Evolutionary conservation across 2,888 invertebrate genomes (phyloP), one percentile per base, ranked within the genome.

Genomic region (Lumbricus terrestris): DNA sequence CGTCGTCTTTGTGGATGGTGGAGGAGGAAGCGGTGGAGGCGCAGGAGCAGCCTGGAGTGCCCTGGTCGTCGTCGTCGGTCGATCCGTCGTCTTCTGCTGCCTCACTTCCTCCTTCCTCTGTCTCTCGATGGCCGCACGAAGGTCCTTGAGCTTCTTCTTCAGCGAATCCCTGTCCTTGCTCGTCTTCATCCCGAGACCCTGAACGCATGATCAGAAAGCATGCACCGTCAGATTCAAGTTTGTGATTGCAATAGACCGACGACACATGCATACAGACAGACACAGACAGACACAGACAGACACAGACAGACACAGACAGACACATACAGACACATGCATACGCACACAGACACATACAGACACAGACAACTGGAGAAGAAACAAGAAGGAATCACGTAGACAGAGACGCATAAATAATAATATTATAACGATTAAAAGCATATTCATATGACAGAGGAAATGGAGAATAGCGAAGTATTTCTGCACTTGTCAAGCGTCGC

Each of bases 151-250:
- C n/a, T 54, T 42, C 69, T 69, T 89, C 89, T 42, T 47, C 89
- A 89, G 69, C 11, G 54, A 42, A 82, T 89, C 89, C 33, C 89
- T 89, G 29, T 89, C 89, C 35, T 89, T 89, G 35, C 54, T 89
- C 69, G 54, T 37, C 89, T 89, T 89, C 69, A 89, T 89, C 69
- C 89, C 89, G n/a, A 89, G 37, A 33, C 69, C 29, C 89, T 89
- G 89, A 33, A 85, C 16, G n/a, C 34, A 85, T 1, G 8, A n/a
- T 13, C n/a, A 69, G n/a, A 69, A 0, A 69, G 29, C 4, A 0
- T 0, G 69, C n/a, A n/a, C 69, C n/a, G 29, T n/a, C 15, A 13
- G n/a, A 4, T 3, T 69, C 69, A n/a, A n/a, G 47, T 5, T 20
- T 16, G 47, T 5, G 47, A 47, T 23, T 4, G 4, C 20, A 47